These are phyloP conservation scores for Enteromius anoplus DNA, from an alignment of 2,797 vertebrate species.

Conservation along the genomic window DNA sequence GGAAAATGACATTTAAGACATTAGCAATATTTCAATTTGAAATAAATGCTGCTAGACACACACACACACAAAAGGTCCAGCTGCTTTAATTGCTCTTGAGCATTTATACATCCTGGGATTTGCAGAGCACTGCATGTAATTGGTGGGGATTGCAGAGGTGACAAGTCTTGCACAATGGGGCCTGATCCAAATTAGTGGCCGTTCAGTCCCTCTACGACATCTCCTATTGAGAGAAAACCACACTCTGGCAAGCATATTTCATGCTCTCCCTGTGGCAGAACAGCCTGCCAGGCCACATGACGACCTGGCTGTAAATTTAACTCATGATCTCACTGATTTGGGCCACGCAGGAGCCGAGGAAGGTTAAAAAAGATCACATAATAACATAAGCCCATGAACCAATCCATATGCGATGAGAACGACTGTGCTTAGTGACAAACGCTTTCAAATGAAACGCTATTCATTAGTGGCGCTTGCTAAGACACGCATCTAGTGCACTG, in stretches of 20 bases:
- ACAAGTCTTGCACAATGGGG: conserved; percentile 49
- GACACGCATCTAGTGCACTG: neutral
- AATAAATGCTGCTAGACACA: neutral
- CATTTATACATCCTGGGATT: conserved; percentile 64
- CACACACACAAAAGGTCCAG: conserved; percentile 26
- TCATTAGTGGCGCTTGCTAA: neutral
- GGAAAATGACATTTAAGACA: neutral
- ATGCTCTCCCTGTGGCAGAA: conserved; percentile 70
- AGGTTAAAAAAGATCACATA: conserved; percentile 56
- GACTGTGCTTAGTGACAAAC: conserved; percentile 2
- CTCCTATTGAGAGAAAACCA: conserved; percentile 44
- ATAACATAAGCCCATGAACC: conserved; percentile 54
- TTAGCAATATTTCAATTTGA: neutral
- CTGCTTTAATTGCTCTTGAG: conserved; percentile 53
- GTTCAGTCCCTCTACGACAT: conserved; percentile 39
- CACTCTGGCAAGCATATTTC: conserved; percentile 66
- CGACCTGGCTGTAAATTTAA: conserved; percentile 71
- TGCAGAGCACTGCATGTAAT: conserved; percentile 62
- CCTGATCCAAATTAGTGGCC: conserved; percentile 42
- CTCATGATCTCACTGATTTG: conserved; percentile 74
- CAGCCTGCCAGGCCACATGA: conserved; percentile 68
- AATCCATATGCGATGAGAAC: conserved; percentile 42
- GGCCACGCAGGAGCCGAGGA: conserved; percentile 58
- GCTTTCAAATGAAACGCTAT: conserved; percentile 18
- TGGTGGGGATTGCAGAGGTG: conserved; percentile 51